Conservation (phyloP, 2,113 vertebrate species). For the Myrmecophaga tridactyla region DNA sequence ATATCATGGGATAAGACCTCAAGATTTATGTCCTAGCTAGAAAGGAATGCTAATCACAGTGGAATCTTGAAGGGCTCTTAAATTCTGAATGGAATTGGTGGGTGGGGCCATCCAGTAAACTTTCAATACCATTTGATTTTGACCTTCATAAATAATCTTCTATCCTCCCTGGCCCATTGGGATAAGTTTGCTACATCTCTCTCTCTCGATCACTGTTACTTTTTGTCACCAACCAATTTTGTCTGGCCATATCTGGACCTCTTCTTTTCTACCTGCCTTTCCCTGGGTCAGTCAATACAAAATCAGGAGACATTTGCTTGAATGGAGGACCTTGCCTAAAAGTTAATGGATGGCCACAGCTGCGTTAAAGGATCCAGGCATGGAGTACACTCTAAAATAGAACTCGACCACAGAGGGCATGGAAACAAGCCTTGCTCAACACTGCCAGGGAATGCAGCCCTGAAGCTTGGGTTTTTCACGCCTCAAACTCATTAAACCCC, state of each 20-base stretch:
- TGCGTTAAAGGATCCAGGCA: conserved; percentile 80
- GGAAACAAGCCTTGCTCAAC: conserved; percentile 61
- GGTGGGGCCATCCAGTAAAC: background rate
- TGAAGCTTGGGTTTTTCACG: conserved; percentile 82
- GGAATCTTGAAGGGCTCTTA: background rate
- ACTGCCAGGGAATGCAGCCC: conserved; percentile 82
- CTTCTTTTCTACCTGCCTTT: background rate
- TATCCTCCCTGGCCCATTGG: background rate
- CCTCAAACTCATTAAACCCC: conserved; percentile 86
- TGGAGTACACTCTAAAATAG: conserved; percentile 84
- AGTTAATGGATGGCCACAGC: conserved; percentile 82
- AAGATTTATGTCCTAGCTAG: background rate
- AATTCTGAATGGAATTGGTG: background rate
- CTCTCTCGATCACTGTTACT: background rate
- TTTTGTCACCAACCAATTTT: background rate
- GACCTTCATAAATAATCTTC: background rate
- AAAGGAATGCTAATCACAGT: conserved; percentile 23
- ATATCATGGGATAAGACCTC: background rate
- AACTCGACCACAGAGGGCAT: conserved; percentile 75
- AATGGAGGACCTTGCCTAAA: conserved; percentile 70
- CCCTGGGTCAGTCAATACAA: background rate
- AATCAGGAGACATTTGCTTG: conserved; percentile 61
- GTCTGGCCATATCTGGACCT: background rate
- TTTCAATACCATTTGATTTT: background rate
- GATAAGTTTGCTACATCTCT: background rate